Evolutionary conservation across 1,140 invertebrate species (phyloP), one percentile per base, ranked within the genome.

Genomic region (Drosophila cardini): DNA sequence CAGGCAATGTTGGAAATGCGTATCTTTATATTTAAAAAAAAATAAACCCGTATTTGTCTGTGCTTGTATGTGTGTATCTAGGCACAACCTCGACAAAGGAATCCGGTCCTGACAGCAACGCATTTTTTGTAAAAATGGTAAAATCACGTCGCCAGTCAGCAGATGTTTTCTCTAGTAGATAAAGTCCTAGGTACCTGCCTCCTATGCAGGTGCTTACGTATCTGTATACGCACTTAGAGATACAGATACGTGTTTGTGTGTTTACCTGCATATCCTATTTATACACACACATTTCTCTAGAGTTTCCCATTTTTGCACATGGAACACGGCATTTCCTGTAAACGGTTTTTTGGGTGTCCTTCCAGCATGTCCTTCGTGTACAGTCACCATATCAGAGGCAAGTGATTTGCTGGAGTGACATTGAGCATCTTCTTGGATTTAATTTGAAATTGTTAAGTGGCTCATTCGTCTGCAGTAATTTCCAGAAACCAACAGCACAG

Each of bases 201-300:
- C 21, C 50, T 48, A 36, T 50, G 83, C 83, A 87, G 83, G 83
- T 86, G 83, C 57, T 55, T 61, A n/a, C 34, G 26, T 64, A 45
- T 55, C 45, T 60, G 34, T 45, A 15, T n/a, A n/a, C n/a, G n/a
- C n/a, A n/a, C n/a, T n/a, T 18, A 52, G 63, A 60, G 75, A n/a
- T n/a, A n/a, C n/a, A n/a, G 60, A 55, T 42, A 45, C 46, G 9
- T n/a, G n/a, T n/a, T 26, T 26, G 21, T 26, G 43, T 21, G 38
- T 48, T 80, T 86, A 87, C 83, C 83, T 86, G 79, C 79, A 89
- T 76, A 87, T 87, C 62, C 79, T 72, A 79, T 87, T 82, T 79
- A 79, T 70, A 26, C 45, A 52, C 58, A 50, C n/a, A 50, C 32
- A 73, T 83, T 77, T 75, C 70, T 67, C 63, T 80, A 80, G 79